Percentiles rank a stretch among this genome's conserved stretches.
Evolutionary conservation across 2,888 invertebrate species (phyloP).

Genomic region (Zonitis immaculata): DNA sequence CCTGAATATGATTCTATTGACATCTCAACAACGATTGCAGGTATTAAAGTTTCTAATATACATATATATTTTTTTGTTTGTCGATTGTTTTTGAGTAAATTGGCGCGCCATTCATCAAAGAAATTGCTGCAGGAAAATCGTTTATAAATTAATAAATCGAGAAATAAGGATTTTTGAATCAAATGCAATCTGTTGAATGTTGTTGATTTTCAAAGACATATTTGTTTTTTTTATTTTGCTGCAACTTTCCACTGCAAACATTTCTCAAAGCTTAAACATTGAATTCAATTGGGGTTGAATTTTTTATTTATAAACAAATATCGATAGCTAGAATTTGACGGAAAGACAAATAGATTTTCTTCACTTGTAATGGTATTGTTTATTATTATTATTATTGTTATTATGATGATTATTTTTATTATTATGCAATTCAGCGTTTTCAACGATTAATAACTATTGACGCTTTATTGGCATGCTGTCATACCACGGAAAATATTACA

Average conservation of each 20-base stretch:
- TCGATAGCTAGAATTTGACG: too few species aligned
- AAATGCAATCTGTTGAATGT: background rate
- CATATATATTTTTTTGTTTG: background rate
- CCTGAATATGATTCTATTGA: slow-evolving; percentile 14
- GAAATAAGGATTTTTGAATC: background rate
- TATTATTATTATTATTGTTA: too few species aligned
- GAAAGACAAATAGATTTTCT: too few species aligned
- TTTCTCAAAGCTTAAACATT: too few species aligned
- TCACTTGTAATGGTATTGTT: too few species aligned
- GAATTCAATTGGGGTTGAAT: too few species aligned
- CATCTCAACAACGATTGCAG: slow-evolving; percentile 12
- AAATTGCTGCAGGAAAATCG: background rate
- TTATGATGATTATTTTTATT: too few species aligned
- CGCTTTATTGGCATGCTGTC: slow-evolving; percentile 15
- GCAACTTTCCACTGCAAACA: too few species aligned
- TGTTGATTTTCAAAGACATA: too few species aligned
- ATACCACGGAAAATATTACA: slow-evolving; percentile 15
- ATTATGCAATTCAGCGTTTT: background rate
- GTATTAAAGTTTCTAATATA: slow-evolving; percentile 7
- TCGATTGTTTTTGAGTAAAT: slow-evolving; percentile 1
- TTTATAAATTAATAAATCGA: too few species aligned
- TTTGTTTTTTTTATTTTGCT: too few species aligned
- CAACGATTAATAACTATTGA: background rate
- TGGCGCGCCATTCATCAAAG: slow-evolving; percentile 5
- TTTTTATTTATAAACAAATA: too few species aligned